A percentile compares a stretch with the other conserved stretches of the same genome.
Conservation (phyloP, 2,888 invertebrate species). For the Catocala nupta region DNA sequence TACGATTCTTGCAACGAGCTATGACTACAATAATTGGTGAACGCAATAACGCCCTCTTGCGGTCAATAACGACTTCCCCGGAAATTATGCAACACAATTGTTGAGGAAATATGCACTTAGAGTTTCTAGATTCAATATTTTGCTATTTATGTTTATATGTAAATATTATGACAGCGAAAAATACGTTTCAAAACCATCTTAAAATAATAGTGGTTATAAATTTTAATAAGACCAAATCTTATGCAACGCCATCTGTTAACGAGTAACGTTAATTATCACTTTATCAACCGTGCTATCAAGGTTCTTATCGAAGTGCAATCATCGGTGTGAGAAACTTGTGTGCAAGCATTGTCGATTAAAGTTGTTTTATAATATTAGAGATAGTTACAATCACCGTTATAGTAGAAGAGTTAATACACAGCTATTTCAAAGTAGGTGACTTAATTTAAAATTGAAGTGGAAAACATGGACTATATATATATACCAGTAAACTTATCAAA, state of each 20-base stretch:
- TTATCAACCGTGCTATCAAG: constrained; percentile 11
- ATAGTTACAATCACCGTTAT: not conserved
- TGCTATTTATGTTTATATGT: not conserved
- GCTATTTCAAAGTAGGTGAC: no score
- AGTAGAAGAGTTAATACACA: no score
- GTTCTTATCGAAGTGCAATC: constrained; percentile 12
- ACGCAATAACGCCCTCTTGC: constrained; percentile 32
- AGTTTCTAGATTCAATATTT: constrained; percentile 5
- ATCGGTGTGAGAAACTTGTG: constrained; percentile 15
- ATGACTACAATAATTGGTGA: constrained; percentile 7
- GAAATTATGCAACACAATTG: constrained; percentile 16
- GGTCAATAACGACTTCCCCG: constrained; percentile 10
- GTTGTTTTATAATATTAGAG: constrained; percentile 1
- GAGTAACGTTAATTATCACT: constrained; percentile 50
- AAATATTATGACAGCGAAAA: constrained; percentile 7
- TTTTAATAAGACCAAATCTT: constrained; percentile 22
- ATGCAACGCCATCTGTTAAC: constrained; percentile 65
- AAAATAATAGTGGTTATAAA: not conserved
- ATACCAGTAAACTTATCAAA: no score
- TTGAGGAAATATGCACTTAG: constrained; percentile 13
- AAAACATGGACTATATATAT: no score
- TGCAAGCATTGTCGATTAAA: constrained; percentile 6
- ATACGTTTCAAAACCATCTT: not conserved
- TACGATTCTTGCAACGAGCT: constrained; percentile 18
- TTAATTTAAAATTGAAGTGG: no score